Percentiles rank a stretch among this genome's conserved stretches.
Conservation (phyloP, 2,888 invertebrate species). For the Sminthurides aquaticus region DNA sequence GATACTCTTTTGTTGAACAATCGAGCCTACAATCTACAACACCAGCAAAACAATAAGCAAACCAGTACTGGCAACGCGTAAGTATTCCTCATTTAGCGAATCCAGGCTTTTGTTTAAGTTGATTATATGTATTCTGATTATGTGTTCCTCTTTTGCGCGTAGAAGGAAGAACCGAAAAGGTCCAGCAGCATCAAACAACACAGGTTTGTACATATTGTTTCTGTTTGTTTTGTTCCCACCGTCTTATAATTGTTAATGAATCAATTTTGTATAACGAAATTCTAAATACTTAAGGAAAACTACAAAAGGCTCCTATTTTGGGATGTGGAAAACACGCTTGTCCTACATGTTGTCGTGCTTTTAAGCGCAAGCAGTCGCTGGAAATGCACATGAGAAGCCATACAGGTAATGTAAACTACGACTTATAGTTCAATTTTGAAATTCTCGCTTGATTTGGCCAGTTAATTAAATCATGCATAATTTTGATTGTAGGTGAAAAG, state of each 20-base stretch:
- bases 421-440: no score
- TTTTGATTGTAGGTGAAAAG: constrained; percentile 34
- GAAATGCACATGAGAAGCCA: constrained; percentile 43
- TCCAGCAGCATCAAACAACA: not conserved
- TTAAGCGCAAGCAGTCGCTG: constrained; percentile 35
- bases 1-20: constrained; percentile 21
- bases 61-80: constrained; percentile 17
- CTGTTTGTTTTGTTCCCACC: no score
- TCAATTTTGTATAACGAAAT: no score
- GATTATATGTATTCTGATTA: no score
- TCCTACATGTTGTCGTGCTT: constrained; percentile 21
- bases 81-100: not conserved
- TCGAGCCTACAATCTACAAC: constrained; percentile 11
- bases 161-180: not conserved
- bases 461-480: no score
- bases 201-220: constrained; percentile 2
- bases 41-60: not conserved
- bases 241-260: no score
- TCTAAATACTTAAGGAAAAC: no score
- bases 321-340: constrained; percentile 23
- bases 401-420: no score
- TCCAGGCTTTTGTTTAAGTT: not conserved
- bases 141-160: no score
- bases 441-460: not conserved
- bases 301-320: constrained; percentile 21